Evolutionary conservation across 1,140 invertebrate genomes (phyloP).

Genomic region (Zophobas morio): DNA sequence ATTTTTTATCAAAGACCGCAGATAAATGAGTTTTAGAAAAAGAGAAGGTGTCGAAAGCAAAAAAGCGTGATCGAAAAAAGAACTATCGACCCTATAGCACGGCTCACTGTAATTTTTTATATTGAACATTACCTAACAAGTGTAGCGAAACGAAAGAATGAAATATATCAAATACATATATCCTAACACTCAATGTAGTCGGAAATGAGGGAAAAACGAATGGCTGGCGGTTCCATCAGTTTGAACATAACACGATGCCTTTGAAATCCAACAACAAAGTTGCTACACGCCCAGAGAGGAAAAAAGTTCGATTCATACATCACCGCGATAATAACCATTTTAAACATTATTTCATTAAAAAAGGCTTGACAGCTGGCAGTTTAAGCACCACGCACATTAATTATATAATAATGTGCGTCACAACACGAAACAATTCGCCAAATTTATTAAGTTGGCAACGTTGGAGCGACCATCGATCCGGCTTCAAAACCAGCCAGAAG

Average conservation of each 20-base stretch:
- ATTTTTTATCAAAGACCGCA: no score
- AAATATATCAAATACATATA: conserved; percentile 42
- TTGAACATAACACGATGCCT: conserved; percentile 37
- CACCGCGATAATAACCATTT: conserved; percentile 27
- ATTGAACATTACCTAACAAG: conserved; percentile 32
- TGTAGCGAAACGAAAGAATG: conserved; percentile 41
- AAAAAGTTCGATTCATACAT: conserved; percentile 10
- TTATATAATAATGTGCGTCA: background rate
- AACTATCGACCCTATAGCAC: background rate
- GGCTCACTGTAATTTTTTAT: conserved; percentile 22
- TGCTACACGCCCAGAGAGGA: background rate
- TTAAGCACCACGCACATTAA: conserved; percentile 1
- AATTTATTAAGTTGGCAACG: conserved; percentile 23
- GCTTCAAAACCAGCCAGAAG: background rate
- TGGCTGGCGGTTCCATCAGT: conserved; percentile 29
- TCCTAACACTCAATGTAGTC: conserved; percentile 39
- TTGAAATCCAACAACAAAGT: conserved; percentile 30
- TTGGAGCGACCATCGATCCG: background rate
- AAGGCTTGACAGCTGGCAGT: background rate
- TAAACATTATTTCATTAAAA: conserved; percentile 23
- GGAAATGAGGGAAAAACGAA: conserved; percentile 42
- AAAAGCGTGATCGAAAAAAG: background rate
- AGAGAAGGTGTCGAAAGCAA: background rate
- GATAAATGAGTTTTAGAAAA: background rate
- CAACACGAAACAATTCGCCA: conserved; percentile 15